Conservation (phyloP, 2,113 vertebrate species). For the Brachionichthys hirsutus region DNA sequence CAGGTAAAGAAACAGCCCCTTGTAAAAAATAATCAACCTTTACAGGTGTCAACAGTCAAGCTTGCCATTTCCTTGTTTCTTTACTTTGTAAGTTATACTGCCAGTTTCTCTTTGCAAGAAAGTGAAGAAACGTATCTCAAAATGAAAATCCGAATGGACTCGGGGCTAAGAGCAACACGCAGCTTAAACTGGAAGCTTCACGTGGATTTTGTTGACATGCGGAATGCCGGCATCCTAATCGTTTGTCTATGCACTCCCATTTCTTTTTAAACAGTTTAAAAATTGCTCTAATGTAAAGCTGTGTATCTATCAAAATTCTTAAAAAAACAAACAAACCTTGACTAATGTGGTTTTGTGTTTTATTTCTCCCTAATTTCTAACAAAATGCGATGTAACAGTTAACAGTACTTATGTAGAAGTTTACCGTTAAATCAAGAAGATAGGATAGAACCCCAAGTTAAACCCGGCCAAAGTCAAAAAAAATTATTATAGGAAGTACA, state of each 20-base stretch:
- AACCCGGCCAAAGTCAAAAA: conserved; percentile 19
- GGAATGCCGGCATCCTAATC: not conserved
- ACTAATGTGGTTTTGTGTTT: conserved; percentile 20
- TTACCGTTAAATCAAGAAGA: conserved; percentile 5
- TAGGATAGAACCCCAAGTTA: conserved; percentile 23
- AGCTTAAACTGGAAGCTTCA: no score
- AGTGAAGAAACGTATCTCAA: not conserved
- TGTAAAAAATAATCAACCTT: no score
- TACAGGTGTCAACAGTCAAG: no score
- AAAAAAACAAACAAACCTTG: conserved; percentile 4
- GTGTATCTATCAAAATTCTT: not conserved
- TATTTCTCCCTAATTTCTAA: conserved; percentile 28
- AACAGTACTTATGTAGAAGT: conserved; percentile 13
- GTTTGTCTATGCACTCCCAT: not conserved
- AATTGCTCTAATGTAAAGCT: not conserved
- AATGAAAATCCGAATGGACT: no score
- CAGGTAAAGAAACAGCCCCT: no score
- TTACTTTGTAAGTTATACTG: no score
- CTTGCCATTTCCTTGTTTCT: no score
- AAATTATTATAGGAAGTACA: conserved; percentile 3
- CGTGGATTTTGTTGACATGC: no score
- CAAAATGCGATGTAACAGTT: conserved; percentile 28
- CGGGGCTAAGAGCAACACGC: no score
- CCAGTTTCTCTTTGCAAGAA: not conserved
- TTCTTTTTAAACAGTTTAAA: not conserved